These are phyloP conservation scores for Seira sanloemensis DNA, from an alignment of 2,888 invertebrate species.

Conservation along the genomic window DNA sequence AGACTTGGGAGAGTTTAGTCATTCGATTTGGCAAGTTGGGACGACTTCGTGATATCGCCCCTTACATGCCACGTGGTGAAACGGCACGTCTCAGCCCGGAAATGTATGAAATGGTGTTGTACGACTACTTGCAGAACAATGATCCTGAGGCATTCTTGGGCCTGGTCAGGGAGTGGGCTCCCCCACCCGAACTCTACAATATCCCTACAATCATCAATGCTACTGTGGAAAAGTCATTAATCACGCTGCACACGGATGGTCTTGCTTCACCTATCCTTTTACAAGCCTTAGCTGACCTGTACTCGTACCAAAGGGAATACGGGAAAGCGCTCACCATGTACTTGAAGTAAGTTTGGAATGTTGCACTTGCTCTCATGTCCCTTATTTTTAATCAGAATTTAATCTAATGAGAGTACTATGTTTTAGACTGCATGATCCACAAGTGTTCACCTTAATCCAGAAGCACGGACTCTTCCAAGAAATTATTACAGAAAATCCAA, in stretches of 20 bases:
- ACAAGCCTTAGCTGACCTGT: constrained; percentile 92
- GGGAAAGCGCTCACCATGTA: constrained; percentile 95
- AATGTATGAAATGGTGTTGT: constrained; percentile 95
- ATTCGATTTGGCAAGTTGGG: constrained; percentile 91
- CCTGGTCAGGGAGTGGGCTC: constrained; percentile 92
- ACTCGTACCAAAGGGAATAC: constrained; percentile 90
- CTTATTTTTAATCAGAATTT: not conserved
- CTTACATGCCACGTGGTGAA: constrained; percentile 84
- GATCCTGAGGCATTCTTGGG: constrained; percentile 89
- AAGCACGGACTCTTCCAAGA: constrained; percentile 88
- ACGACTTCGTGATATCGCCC: constrained; percentile 87
- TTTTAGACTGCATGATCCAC: constrained; percentile 86
- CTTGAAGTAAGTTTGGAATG: constrained; percentile 81
- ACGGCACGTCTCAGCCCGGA: constrained; percentile 84
- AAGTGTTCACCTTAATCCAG: constrained; percentile 91
- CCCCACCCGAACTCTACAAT: constrained; percentile 84
- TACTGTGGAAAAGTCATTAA: constrained; percentile 82
- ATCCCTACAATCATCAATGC: constrained; percentile 90
- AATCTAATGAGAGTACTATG: not conserved
- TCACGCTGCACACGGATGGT: constrained; percentile 80
- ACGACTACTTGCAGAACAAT: constrained; percentile 89
- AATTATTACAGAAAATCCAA: constrained; percentile 76
- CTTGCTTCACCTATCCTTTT: constrained; percentile 83
- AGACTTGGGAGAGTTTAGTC: constrained; percentile 91
- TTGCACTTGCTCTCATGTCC: not conserved